These are phyloP conservation scores for Sebastes ruberrimus DNA, from an alignment of 2,797 vertebrate genomes.

Conservation along the genomic window DNA sequence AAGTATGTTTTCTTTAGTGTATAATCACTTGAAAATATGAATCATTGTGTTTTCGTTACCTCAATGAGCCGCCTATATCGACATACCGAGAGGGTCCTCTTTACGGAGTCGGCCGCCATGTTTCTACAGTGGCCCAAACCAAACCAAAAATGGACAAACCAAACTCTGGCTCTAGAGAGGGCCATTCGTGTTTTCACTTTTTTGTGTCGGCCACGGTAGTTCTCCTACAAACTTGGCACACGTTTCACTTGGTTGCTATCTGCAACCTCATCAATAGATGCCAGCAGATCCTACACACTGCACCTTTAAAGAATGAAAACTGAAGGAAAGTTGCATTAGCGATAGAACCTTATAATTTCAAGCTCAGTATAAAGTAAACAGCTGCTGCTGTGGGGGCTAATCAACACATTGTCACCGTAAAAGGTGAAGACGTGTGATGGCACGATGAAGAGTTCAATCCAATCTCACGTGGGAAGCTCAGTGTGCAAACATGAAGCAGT, in stretches of 20 bases:
- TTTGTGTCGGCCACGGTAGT: accelerated
- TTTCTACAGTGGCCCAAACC: accelerated
- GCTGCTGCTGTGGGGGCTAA: background rate
- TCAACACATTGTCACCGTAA: background rate
- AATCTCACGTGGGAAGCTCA: background rate
- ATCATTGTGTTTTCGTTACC: too few relatives aligned
- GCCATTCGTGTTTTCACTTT: too few relatives aligned
- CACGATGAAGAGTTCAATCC: background rate
- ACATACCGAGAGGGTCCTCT: too few relatives aligned
- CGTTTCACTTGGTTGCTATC: accelerated
- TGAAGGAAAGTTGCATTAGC: background rate
- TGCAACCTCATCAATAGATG: too few relatives aligned
- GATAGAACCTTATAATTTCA: background rate
- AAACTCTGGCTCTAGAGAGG: too few relatives aligned
- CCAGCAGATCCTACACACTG: too few relatives aligned
- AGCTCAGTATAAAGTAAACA: background rate
- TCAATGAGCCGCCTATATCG: too few relatives aligned
- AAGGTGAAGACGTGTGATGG: background rate
- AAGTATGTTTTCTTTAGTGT: too few relatives aligned
- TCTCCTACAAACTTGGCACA: too few relatives aligned
- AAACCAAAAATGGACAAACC: too few relatives aligned
- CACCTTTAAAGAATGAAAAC: background rate
- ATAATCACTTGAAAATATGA: too few relatives aligned
- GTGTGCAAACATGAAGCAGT: constrained; percentile 7
- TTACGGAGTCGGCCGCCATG: too few relatives aligned